phyloP scores from a whole-genome alignment of 2,797 vertebrate genomes.

The Microchirus variegatus region DNA sequence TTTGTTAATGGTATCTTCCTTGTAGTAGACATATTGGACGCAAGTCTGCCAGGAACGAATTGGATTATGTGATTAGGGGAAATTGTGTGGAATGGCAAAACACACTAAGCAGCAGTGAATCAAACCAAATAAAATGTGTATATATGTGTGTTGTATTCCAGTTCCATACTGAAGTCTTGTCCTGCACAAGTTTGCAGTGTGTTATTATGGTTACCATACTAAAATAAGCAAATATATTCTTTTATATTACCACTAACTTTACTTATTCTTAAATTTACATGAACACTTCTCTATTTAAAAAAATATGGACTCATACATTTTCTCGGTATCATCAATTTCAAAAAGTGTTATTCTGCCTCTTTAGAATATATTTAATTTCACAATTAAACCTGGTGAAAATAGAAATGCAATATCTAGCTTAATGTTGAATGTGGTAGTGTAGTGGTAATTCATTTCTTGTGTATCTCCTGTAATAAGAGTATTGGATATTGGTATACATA shows the following conservation, averaged over 20 bases:
- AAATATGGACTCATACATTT: no score
- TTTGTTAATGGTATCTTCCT: slow-evolving; percentile 31
- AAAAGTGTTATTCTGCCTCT: no score
- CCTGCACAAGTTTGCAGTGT: no score
- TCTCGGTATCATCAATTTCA: no score
- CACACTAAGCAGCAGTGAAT: slow-evolving; percentile 22
- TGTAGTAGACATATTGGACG: slow-evolving; percentile 32
- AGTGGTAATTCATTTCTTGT: not conserved
- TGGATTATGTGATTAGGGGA: slow-evolving; percentile 62
- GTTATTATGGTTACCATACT: no score
- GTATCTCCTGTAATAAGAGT: not conserved
- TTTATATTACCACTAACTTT: no score
- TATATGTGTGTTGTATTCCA: slow-evolving; percentile 1
- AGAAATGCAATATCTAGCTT: not conserved
- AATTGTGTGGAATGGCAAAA: slow-evolving; percentile 44
- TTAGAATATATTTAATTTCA: no score
- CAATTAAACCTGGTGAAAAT: not conserved
- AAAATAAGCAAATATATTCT: no score
- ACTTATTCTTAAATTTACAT: no score
- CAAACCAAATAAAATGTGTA: slow-evolving; percentile 16
- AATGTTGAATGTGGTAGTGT: not conserved
- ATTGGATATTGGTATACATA: not conserved
- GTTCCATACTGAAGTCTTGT: no score
- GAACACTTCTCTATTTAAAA: no score
- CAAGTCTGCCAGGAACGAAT: slow-evolving; percentile 55